Evolutionary conservation across 2,888 invertebrate genomes (phyloP).

Genomic region (Tenthredo notha): DNA sequence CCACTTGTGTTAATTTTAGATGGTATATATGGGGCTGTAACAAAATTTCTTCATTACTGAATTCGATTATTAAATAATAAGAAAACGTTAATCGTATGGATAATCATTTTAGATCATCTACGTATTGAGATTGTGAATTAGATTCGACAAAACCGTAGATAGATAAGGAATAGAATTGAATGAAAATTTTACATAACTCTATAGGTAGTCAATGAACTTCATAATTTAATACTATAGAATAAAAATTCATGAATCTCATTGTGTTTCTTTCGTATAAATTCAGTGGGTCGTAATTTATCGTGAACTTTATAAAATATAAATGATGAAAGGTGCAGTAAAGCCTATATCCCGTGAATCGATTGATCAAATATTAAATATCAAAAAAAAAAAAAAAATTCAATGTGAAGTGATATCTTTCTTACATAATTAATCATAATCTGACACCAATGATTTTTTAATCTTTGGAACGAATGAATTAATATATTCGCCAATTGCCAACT

Average conservation of each 20-base stretch:
- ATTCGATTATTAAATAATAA: not conserved
- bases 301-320: conserved; percentile 13
- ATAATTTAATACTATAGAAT: not conserved
- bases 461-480: not conserved
- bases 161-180: not conserved
- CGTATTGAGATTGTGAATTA: not conserved
- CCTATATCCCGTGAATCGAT: not conserved
- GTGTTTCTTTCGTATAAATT: conserved; percentile 10
- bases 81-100: not conserved
- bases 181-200: not conserved
- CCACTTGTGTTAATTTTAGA: not conserved
- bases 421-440: not conserved
- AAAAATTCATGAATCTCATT: conserved; percentile 21
- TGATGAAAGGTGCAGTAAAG: not conserved
- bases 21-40: not conserved
- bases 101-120: not conserved
- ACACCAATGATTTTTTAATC: not conserved
- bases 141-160: not conserved
- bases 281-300: not conserved
- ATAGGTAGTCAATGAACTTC: not conserved
- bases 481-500: not conserved
- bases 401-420: no score
- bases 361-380: no score
- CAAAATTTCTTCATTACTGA: not conserved
- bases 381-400: no score